Evolutionary conservation across 2,888 invertebrate genomes (phyloP), one percentile per base, ranked within the genome.

Genomic region (Himalopsyche kuldschensis): DNA sequence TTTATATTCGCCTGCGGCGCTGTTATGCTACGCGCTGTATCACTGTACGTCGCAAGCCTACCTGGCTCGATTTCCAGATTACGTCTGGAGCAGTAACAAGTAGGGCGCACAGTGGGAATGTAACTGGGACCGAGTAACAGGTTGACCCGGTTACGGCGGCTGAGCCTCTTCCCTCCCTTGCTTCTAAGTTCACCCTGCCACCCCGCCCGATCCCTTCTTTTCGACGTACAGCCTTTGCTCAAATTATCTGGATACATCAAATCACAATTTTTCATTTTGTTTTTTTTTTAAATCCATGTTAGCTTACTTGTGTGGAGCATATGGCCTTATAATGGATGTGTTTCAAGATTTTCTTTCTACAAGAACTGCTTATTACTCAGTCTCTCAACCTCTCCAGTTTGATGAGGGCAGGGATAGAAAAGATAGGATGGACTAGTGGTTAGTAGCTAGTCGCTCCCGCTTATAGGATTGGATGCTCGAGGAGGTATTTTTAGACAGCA

Each of bases 121-220:
- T 30, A 63, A 69, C 32, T 20, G 79, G 79, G 75, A 75, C 79
- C 46, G 85, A 55, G 85, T 85, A 85, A 85, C 85, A 85, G 85
- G 85, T 85, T 85, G 85, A 85, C 84, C 78, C 35, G 82, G 77
- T 77, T 84, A 75, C 27, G 81, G 75, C 35, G 41, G 75, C 31
- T 55, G 75, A 75, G 41, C 27, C 31, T 17, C 55, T 78, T 35
- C 80, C 78, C 47, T 46, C 79, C 46, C 69, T 46, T 55, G 24
- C 55, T 32, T 55, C 75, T 48, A 35, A 46, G 35, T n/a, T 32
- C 63, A 31, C 78, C 31, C 31, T 24, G 63, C 31, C 47, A 48
- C 35, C 55, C 81, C 77, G 20, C 55, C 78, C 24, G 27, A 30
- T 55, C 69, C 78, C 75, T 31, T 41, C 41, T 55, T 20, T 55